These are phyloP conservation scores for Porites cylindrica DNA, from an alignment of 92 coral and sea anemone species.

Conservation along the genomic window DNA sequence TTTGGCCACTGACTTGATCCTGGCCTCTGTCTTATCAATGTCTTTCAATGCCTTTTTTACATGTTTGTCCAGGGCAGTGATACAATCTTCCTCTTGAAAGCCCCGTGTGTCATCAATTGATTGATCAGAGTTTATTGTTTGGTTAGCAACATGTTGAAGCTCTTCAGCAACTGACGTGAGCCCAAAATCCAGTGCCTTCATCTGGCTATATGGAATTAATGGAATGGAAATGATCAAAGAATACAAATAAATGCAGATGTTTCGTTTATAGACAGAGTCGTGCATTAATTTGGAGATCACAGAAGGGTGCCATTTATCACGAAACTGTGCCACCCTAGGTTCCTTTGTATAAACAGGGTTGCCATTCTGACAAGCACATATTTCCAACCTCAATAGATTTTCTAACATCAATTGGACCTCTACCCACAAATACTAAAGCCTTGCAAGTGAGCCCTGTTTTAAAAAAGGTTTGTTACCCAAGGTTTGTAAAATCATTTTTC, in stretches of 20 bases:
- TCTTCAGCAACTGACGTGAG: conserved; percentile 80
- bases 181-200: conserved; percentile 94
- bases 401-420: no score
- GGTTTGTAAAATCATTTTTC: no score
- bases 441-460: no score
- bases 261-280: background rate
- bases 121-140: conserved; percentile 20
- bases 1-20: conserved; percentile 73
- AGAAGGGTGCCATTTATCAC: no score
- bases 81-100: conserved; percentile 55
- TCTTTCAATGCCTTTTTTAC: conserved; percentile 56
- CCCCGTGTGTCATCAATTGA: conserved; percentile 32
- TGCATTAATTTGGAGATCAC: no score
- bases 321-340: no score
- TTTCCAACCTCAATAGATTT: no score
- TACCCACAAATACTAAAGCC: no score
- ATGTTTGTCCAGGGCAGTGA: conserved; percentile 65
- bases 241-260: background rate
- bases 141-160: conserved; percentile 76
- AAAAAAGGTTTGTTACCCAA: no score
- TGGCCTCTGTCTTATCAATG: conserved; percentile 83
- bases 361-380: no score
- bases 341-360: no score
- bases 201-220: conserved; percentile 70
- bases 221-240: background rate